Evolutionary conservation across 2,113 vertebrate species (phyloP).

Genomic region (Platycercus adscitus): DNA sequence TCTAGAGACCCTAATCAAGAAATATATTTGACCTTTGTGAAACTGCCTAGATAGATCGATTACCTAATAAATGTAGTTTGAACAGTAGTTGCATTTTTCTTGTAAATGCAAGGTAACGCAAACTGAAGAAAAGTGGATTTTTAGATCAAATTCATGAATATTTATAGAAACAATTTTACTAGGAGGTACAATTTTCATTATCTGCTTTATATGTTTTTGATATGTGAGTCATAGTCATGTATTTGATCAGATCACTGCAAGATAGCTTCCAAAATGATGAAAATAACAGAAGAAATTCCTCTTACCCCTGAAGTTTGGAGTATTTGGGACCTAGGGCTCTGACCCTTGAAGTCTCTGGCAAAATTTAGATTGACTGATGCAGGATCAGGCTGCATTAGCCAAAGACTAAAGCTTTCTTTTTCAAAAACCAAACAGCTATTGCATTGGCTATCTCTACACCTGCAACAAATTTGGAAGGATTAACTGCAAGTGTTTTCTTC

Average conservation of each 20-base stretch:
- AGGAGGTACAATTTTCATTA: not conserved
- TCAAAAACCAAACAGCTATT: not conserved
- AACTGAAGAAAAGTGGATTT: not conserved
- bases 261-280: not conserved
- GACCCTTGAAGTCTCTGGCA: not conserved
- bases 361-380: not conserved
- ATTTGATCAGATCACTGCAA: not conserved
- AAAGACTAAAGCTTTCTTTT: not conserved
- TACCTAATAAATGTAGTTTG: not conserved
- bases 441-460: not conserved
- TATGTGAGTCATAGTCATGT: not conserved
- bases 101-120: not conserved
- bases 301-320: not conserved
- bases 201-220: not conserved
- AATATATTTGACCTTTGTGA: not conserved
- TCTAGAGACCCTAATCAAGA: not conserved
- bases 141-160: not conserved
- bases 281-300: not conserved
- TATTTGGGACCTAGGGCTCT: not conserved
- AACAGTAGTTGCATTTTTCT: not conserved
- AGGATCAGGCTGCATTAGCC: not conserved
- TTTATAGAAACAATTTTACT: not conserved
- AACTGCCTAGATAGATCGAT: not conserved
- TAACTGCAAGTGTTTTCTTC: not conserved
- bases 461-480: not conserved